Conservation (phyloP, 2,797 vertebrate species). For the Scleropages formosus region DNA sequence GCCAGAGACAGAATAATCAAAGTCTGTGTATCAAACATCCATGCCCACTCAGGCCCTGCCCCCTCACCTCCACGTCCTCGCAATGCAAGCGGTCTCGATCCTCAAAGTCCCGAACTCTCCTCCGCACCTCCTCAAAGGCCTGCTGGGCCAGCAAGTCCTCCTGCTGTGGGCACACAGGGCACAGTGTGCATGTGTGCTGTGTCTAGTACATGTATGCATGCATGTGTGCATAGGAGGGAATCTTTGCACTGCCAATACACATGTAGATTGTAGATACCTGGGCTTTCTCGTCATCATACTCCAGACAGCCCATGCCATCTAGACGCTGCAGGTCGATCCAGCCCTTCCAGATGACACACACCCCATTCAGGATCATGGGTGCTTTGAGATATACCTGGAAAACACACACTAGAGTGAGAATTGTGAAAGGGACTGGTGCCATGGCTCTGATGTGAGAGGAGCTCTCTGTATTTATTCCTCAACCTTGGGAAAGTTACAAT, state of each 20-base stretch:
- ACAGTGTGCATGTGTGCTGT: no score
- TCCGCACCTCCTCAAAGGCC: slow-evolving; percentile 91
- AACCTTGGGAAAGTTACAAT: no score
- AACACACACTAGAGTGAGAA: no score
- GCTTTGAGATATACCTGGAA: slow-evolving; percentile 92
- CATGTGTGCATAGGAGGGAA: no score
- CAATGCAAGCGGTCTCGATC: slow-evolving; percentile 94
- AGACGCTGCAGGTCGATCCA: slow-evolving; percentile 97
- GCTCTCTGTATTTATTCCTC: no score
- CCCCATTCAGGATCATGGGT: slow-evolving; percentile 97
- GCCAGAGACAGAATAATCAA: no score
- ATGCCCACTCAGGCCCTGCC: background rate
- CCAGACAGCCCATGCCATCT: slow-evolving; percentile 96
- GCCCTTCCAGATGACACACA: slow-evolving; percentile 98
- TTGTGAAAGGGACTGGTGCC: no score
- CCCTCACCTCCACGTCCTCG: slow-evolving; percentile 97
- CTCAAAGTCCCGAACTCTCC: slow-evolving; percentile 93
- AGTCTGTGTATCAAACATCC: no score
- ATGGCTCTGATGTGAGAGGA: no score
- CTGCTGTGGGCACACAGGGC: slow-evolving; percentile 70
- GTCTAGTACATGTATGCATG: background rate
- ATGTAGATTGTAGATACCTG: slow-evolving; percentile 82
- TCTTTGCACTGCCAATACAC: no score
- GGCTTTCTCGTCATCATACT: slow-evolving; percentile 94
- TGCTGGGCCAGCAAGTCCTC: slow-evolving; percentile 95